Base-by-base conservation (phyloP, 2,113 vertebrate species). In the Zosterops hypoxanthus region DNA sequence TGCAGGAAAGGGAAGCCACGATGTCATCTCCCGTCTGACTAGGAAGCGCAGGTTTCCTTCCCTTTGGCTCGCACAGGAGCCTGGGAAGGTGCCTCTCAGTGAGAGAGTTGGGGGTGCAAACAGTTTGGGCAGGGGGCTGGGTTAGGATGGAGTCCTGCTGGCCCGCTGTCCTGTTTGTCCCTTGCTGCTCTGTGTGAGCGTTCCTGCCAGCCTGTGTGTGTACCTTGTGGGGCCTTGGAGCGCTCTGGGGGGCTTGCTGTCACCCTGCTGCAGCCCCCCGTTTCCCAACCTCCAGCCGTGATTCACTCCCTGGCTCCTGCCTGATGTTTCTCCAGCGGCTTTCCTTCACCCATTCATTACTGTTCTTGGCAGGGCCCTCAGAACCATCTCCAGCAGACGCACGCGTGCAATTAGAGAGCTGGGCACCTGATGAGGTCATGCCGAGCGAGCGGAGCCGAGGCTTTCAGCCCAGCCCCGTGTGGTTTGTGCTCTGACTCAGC, bases 11-110 rank as follows among this genome's bases (percentile, higher is more conserved):
- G 97, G 97, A 97, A 97, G 85, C 52, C 82, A 83, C 77, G 59
- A 93, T 97, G 97, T 98, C 97, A 98, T 95, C 97, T 98, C 97
- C 97, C 13, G 97, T 98, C 98, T 98, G 97, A 98, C 96, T 97
- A 97, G 98, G 98, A 98, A 98, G 94, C 7, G 28, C 84, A 79
- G 96, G 96, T 97, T 98, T 98, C 98, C 98, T 97, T 97, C 96
- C 95, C 94, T 95, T 96, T 0, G 9, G 92, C 82, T 86, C 22
- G 11, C 8, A 25, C 57, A 50, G 95, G 86, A 95, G 57, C 78
- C 69, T 94, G 87, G 75, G 65, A 94, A 93, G 92, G 78, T 8
- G n/a, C 72, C 77, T 50, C 39, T 72, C 25, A 4, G 47, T 4
- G 11, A 73, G 29, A 12, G 33, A 53, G 31, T 10, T 81, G 86